Conservation (phyloP, 30 jellyfish, hydroid and myxozoan species). For the Clytia hemisphaerica region DNA sequence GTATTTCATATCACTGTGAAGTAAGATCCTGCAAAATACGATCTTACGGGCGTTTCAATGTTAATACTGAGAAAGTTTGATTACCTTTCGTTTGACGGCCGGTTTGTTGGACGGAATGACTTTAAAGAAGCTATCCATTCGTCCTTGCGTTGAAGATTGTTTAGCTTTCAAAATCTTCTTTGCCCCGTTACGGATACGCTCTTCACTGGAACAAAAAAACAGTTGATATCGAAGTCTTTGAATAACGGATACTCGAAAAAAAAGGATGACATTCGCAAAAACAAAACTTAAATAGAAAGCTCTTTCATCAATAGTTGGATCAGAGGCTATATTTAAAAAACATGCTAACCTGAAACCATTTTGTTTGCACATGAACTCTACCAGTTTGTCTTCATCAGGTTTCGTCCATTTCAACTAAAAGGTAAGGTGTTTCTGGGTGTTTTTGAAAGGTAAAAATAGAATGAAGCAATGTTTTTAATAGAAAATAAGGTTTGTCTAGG, state of each 20-base stretch:
- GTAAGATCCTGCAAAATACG: too few relatives aligned
- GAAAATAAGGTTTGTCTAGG: too few relatives aligned
- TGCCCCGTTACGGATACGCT: slow-evolving; percentile 77
- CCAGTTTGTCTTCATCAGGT: slow-evolving; percentile 81
- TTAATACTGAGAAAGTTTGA: too few relatives aligned
- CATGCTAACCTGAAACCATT: slow-evolving; percentile 59
- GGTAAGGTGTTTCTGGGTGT: neutral
- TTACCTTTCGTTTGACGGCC: slow-evolving; percentile 67
- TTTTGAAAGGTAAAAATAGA: too few relatives aligned
- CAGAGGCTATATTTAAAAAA: neutral
- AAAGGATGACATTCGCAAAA: neutral
- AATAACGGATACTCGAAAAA: neutral
- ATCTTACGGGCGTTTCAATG: too few relatives aligned
- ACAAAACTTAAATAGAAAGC: neutral
- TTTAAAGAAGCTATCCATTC: slow-evolving; percentile 77
- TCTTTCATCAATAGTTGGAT: neutral
- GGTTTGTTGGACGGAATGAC: slow-evolving; percentile 74
- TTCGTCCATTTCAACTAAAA: slow-evolving; percentile 76
- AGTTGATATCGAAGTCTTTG: neutral
- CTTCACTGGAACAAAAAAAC: slow-evolving; percentile 42
- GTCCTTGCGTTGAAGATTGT: slow-evolving; percentile 80
- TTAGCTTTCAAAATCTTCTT: slow-evolving; percentile 69
- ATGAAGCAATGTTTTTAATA: too few relatives aligned
- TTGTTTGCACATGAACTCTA: slow-evolving; percentile 57
- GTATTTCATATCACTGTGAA: too few relatives aligned